Percentiles rank a stretch among this genome's conserved stretches.
Evolutionary conservation across 2,888 invertebrate genomes (phyloP).

Genomic region (Nomada fabriciana): DNA sequence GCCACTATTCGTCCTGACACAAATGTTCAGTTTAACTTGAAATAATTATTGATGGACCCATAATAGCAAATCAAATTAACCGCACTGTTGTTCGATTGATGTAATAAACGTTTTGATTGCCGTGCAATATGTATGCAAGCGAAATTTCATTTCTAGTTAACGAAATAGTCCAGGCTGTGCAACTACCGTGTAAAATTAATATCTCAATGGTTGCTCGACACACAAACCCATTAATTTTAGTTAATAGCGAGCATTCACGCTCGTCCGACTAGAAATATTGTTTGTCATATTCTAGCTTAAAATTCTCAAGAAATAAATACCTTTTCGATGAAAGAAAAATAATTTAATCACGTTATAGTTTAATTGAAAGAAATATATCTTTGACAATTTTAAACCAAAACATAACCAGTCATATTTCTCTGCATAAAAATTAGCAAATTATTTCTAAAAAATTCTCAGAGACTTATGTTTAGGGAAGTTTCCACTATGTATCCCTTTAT

Average conservation of each 20-base stretch:
- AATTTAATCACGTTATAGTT: too few relatives aligned
- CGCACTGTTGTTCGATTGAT: background rate
- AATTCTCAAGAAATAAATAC: background rate
- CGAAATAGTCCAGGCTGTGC: constrained; percentile 1
- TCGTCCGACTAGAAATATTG: background rate
- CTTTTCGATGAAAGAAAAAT: too few relatives aligned
- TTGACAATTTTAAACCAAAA: too few relatives aligned
- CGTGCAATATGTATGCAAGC: background rate
- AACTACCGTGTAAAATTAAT: background rate
- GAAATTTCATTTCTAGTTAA: background rate
- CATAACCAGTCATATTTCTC: too few relatives aligned
- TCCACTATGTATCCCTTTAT: too few relatives aligned
- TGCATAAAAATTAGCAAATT: too few relatives aligned
- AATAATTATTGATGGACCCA: background rate
- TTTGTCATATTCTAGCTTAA: too few relatives aligned
- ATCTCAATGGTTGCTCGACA: too few relatives aligned
- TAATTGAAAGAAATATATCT: too few relatives aligned
- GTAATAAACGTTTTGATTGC: constrained; percentile 11
- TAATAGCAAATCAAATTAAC: constrained; percentile 2
- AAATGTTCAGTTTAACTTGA: background rate
- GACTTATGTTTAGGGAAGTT: too few relatives aligned
- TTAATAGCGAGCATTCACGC: background rate
- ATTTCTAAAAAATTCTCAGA: too few relatives aligned
- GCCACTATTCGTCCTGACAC: background rate
- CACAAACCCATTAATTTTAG: background rate